Evolutionary conservation across 2,797 vertebrate genomes (phyloP).

Genomic region (Microchirus variegatus): DNA sequence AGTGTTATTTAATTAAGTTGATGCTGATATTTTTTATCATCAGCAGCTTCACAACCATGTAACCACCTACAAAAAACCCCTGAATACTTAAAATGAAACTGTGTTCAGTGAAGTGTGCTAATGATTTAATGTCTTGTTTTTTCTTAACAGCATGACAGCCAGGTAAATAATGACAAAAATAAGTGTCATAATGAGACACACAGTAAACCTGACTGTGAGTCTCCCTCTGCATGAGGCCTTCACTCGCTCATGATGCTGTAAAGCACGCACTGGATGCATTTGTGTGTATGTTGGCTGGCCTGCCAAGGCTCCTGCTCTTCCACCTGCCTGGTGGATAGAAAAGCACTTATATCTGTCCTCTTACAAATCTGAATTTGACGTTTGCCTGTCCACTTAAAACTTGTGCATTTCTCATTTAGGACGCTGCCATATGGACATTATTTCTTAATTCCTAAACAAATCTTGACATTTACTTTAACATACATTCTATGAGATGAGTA

Average conservation of each 20-base stretch:
- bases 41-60: background rate
- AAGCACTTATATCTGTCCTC: conserved; percentile 31
- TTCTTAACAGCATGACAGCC: conserved; percentile 87
- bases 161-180: conserved; percentile 83
- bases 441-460: background rate
- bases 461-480: background rate
- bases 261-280: conserved; percentile 21
- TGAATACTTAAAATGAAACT: background rate
- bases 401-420: too few species aligned
- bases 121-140: conserved; percentile 61
- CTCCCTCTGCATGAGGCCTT: conserved; percentile 79
- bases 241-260: conserved; percentile 29
- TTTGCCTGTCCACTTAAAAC: conserved; percentile 42
- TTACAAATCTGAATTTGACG: conserved; percentile 51
- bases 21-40: too few species aligned
- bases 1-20: too few species aligned
- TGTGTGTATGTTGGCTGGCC: conserved; percentile 35
- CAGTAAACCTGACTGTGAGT: too few species aligned
- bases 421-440: too few species aligned
- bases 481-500: background rate
- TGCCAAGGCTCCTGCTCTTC: conserved; percentile 37
- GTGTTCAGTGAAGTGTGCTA: conserved; percentile 40
- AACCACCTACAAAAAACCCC: background rate
- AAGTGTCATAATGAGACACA: conserved; percentile 4
- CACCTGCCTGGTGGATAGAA: conserved; percentile 32